Base-by-base conservation (phyloP, 2,797 vertebrate species). In the Takifugu rubripes region DNA sequence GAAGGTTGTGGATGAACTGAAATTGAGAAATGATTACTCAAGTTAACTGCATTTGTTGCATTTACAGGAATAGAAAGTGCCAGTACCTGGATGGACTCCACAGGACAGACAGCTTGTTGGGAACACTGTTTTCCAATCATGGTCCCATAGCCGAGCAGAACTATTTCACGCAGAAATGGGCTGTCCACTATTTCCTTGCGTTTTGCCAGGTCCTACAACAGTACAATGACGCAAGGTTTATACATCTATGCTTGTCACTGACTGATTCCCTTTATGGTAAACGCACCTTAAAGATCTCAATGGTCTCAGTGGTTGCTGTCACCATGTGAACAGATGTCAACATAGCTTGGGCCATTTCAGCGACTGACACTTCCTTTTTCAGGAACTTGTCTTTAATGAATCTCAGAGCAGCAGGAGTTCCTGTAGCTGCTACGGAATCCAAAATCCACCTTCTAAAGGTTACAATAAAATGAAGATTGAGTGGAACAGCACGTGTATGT, bases 371-470 rank as follows among this genome's bases (percentile, higher is more conserved):
- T 17, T 93, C 89, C 59, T 62, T 73, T 52, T 47, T 72, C 3
- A 90, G 53, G 26, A 94, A 87, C 66, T 87, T 92, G 14, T 90
- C 86, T 63, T 90, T 92, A 68, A 95, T 42, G 77, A 96, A 93
- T 56, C 50, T 88, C 40, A 96, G 54, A 0, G 92, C 75, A n/a
- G 14, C 56, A 52, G 85, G 83, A 63, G 75, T 92, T 63, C 81
- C 89, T 67, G 91, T 85, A 54, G 90, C 85, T 48, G 92, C 81
- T 17, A 93, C 11, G 36, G 91, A 76, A 66, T 91, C 89, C 83
- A 94, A 69, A 56, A 96, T 49, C 88, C 91, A 92, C 48, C 82
- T 77, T 68, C 94, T 96, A 60, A 1, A 57, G 65, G 54, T 70
- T 6, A 51, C 6, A 49, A 42, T 6, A 14, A 14, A 16, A 5